Evolutionary conservation across 2,888 invertebrate genomes (phyloP), one percentile per base, ranked within the genome.

Genomic region (Eilema caniola): DNA sequence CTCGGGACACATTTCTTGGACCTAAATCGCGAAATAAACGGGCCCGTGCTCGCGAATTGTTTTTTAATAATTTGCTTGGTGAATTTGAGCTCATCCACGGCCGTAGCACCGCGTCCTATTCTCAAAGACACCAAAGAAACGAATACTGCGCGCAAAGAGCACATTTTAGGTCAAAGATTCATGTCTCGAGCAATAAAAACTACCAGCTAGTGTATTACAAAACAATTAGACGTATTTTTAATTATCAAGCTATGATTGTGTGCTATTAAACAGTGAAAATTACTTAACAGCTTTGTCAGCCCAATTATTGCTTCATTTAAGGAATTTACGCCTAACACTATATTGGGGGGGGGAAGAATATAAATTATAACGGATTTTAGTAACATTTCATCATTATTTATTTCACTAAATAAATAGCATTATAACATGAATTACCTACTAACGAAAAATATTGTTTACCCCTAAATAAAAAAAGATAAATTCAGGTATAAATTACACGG

Each of bases 391-490:
- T 82, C 71, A 74, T 77, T 82, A 74, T 78, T 83, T 82, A 82
- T 78, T 83, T 80, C 37, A 83, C 82, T 95, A 95, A 95, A 95
- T 95, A 94, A 95, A 95, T 95, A 95, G 89, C 84, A 93, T 31
- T 92, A 90, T 90, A 89, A 86, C 86, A 92, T 91, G 91, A 90
- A 92, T 92, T 92, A 93, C 85, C 87, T 90, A 92, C 92, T 92
- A 93, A 85, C 76, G 80, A 86, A 86, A 85, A 86, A 83, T 82
- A 85, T 79, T 76, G 81, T 81, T 83, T 86, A 86, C 85, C 78
- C 84, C 87, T 86, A 85, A 88, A 88, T 83, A 84, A 86, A 87
- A n/a, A 86, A 81, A 82, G 72, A 83, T 84, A 80, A 85, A 80
- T 83, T 88, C 85, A 88, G 89, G 88, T 89, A 90, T 89, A 89